Conservation (phyloP, 2,797 vertebrate genomes). For the Anguilla obscura region DNA sequence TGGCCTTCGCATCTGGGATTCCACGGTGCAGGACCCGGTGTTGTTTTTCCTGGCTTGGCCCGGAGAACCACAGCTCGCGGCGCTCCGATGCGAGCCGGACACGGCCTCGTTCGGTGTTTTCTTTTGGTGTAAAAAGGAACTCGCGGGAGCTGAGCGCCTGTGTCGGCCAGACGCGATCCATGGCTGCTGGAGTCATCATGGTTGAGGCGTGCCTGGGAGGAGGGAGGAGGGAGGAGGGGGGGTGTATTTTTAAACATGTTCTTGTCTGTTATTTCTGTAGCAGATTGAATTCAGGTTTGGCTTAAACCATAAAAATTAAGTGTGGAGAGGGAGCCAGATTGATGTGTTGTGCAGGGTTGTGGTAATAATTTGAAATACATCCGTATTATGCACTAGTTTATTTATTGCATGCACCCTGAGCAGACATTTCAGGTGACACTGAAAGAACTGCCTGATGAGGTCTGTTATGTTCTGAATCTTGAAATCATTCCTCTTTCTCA, state of each 20-base stretch:
- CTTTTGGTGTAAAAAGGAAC: slow-evolving; percentile 43
- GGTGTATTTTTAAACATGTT: slow-evolving; percentile 41
- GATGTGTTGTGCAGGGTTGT: background rate
- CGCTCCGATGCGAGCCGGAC: background rate
- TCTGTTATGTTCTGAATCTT: background rate
- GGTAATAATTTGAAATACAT: slow-evolving; percentile 25
- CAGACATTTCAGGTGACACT: background rate
- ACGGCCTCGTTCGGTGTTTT: slow-evolving; percentile 43
- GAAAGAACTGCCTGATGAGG: background rate
- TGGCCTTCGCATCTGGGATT: background rate
- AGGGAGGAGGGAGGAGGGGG: background rate
- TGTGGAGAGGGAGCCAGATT: slow-evolving; percentile 10
- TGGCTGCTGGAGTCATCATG: slow-evolving; percentile 35
- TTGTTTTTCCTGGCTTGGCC: slow-evolving; percentile 5
- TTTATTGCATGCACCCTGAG: background rate
- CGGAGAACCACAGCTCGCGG: background rate
- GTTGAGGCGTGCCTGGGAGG: slow-evolving; percentile 23
- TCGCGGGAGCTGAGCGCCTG: slow-evolving; percentile 31
- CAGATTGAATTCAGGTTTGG: slow-evolving; percentile 46
- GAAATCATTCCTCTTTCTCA: background rate
- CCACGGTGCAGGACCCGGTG: background rate
- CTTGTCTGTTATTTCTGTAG: slow-evolving; percentile 39
- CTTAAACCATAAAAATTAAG: slow-evolving; percentile 30
- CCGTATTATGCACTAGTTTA: background rate
- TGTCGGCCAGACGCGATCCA: slow-evolving; percentile 39